phyloP scores from a whole-genome alignment of 2,113 vertebrate species.

The Cercocebus atys region DNA sequence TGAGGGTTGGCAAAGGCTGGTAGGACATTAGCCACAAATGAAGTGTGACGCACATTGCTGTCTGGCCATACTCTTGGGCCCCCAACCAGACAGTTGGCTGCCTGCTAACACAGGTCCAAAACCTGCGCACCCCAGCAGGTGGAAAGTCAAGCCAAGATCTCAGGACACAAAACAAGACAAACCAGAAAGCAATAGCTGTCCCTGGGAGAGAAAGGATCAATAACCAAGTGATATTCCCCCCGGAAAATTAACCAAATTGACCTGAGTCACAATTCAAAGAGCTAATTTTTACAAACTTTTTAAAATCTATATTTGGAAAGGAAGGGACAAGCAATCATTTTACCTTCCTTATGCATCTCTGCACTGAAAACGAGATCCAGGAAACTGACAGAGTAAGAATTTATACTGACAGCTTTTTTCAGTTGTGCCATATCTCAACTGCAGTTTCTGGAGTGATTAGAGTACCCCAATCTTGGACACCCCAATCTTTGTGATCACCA shows the following conservation, averaged over 20 bases:
- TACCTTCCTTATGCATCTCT: not conserved
- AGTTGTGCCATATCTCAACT: not conserved
- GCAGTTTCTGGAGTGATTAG: not conserved
- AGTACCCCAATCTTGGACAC: not conserved
- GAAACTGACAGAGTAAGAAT: not conserved
- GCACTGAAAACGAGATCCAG: not conserved
- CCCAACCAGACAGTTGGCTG: not conserved
- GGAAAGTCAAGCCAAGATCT: not conserved
- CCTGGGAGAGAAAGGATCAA: not conserved
- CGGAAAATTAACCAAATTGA: not conserved
- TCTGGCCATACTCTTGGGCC: not conserved
- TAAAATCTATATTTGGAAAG: not conserved
- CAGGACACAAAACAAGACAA: not conserved
- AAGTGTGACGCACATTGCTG: not conserved
- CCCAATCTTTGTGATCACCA: not conserved
- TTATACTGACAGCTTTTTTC: not conserved
- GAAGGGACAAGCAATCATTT: not conserved
- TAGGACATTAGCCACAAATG: not conserved
- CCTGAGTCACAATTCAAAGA: not conserved
- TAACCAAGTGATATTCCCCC: not conserved
- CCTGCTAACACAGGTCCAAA: not conserved
- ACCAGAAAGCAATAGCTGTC: not conserved
- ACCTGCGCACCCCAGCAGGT: not conserved
- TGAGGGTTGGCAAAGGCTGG: not conserved
- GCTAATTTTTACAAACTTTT: not conserved